Evolutionary conservation across 1,140 invertebrate species (phyloP), one percentile per base, ranked within the genome.

Genomic region (Papilio xuthus): DNA sequence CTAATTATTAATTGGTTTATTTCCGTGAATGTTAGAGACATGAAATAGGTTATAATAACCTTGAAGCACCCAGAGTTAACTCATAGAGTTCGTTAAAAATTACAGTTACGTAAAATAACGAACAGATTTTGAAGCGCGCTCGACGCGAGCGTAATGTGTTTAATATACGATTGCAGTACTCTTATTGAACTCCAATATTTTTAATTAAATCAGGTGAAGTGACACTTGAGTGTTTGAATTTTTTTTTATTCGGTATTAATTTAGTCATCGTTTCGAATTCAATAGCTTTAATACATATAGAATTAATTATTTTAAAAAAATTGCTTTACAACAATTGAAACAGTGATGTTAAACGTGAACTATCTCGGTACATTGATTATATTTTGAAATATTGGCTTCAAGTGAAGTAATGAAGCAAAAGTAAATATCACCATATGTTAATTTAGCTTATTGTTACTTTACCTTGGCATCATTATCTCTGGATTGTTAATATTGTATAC

Each of bases 101-200:
- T 86, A 85, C 83, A 83, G 82, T 81, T 85, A 84, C 81, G 77
- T 83, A 79, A 84, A 83, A 86, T 87, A 86, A 87, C 86, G 81
- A 84, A 79, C 75, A 78, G 78, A 80, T 69, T 79, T 67, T 80
- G 80, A 78, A 79, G 81, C 80, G 78, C 79, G 83, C 79, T 80
- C 78, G 82, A 81, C 56, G 73, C 78, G 77, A 79, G 83, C 85
- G 83, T 84, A 84, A 85, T 84, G 81, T 81, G 82, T 82, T 86
- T 83, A 82, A 85, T 82, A 83, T 81, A 76, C 85, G 85, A 84
- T 81, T 85, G 84, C 81, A 81, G 80, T 72, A 80, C 80, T 84
- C 80, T 82, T 82, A 82, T 85, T 86, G 81, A 83, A 84, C 81
- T 85, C 81, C 79, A 86, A 83, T 81, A 84, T 84, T 85, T 76